Base-by-base conservation (phyloP, 2,797 vertebrate genomes). In the Spea hammondii region DNA sequence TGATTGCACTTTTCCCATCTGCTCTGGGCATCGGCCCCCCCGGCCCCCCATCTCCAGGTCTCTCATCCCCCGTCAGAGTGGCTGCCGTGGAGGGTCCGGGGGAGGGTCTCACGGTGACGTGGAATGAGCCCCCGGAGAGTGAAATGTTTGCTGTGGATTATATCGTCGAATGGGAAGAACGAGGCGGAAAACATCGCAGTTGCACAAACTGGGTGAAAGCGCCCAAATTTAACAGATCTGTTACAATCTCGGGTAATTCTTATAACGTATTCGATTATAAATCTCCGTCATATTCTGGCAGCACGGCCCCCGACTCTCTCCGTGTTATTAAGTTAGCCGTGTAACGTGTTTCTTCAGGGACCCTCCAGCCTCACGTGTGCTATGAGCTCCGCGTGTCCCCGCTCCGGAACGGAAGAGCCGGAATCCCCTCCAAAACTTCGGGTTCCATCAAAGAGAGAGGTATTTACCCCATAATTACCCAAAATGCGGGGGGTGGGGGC, bases 91-190 rank as follows among this genome's bases (percentile, higher is more conserved):
- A 17, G 72, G 85, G 70, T 45, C 8, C 77, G 0, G 82, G 84
- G 7, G 13, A 82, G 78, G 89, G 70, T 74, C 85, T 96, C 80
- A 4, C 88, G 82, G 86, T 99, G 90, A 91, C 47, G 75, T 99
- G 97, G 97, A 82, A 69, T 2, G 85, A 84, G 4, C 86, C 88
- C 0, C 1, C 0, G 1, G 55, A 32, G 17, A 3, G 79, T 0
- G 1, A 7, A 0, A 0, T 47, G 0, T 1, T 78, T 0, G 0
- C 90, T 8, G 82, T 17, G 2, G 88, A 90, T 0, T 94, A 94
- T 0, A 74, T 97, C 65, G 89, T 98, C 74, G 91, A 94, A 83
- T 99, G 96, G 97, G 88, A 84, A 60, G 80, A 83, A 14, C 55
- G 83, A 0, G 3, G 4, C 4, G 54, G 77, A 1, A 53, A 10